Base-by-base conservation (phyloP, 2,888 invertebrate species). In the Macaria liturata region DNA sequence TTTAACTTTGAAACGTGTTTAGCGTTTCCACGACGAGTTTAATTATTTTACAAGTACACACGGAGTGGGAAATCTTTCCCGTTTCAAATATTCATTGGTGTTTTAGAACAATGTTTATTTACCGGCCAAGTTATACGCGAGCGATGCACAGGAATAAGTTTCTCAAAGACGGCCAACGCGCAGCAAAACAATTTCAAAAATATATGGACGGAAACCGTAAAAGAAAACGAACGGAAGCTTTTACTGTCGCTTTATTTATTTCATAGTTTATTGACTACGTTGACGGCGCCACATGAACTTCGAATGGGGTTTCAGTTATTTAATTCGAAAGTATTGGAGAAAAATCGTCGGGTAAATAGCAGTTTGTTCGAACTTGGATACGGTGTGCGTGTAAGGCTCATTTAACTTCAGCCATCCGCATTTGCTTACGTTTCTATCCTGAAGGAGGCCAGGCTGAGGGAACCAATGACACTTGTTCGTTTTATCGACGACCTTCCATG, bases 361-460 rank as follows among this genome's bases (percentile, higher is more conserved):
- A 80, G 72, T 80, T 80, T 65, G 74, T 72, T 61, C 68, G 68
- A 78, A 84, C 77, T 83, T 81, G 67, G 80, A 75, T 78, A 73
- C 74, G 70, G 72, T 70, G 72, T 69, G 72, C 76, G 76, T 67
- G 71, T 76, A 81, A 76, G 82, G 76, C 81, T 83, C 86, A 86
- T 86, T 85, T 77, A 84, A 84, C 83, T 86, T 82, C 71, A 73
- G 72, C 78, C 74, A 78, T 82, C 70, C 75, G 80, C 81, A 84
- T 86, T 86, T 84, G 83, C 85, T 84, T 84, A 78, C 83, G 79
- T 80, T 74, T 79, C 78, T 70, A 75, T 75, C 76, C 75, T 71
- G 77, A 66, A 76, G 75, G 71, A 77, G 73, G 74, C 76, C 70
- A 68, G 71, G 20, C 1, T 20, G 20, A 20, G 75, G 65, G 74